Evolutionary conservation across 2,797 vertebrate species (phyloP), one percentile per base, ranked within the genome.

Genomic region (Mormyrops attenuatus): DNA sequence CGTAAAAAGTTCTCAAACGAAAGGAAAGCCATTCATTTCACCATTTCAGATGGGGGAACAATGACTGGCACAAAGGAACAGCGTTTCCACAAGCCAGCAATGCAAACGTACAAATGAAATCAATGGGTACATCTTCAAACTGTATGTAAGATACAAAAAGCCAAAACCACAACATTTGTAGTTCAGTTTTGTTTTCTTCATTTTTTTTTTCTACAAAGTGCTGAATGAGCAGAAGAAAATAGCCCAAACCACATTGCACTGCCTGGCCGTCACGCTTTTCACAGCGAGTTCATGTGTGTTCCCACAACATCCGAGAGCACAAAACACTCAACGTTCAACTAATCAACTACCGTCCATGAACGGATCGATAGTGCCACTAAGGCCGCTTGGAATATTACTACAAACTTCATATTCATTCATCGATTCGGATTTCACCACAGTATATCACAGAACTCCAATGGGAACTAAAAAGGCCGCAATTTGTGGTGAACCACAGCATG

Each of bases 371-470:
- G 94, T 93, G 93, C 94, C 95, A 95, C 95, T 80, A 92, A 91
- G 95, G 97, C 97, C 96, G 93, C 92, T 89, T 91, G 97, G 97
- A 97, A 98, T 97, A 98, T 97, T 97, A 98, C 96, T 95, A 95
- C 97, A 97, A 98, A 98, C 96, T 98, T 98, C 97, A 98, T 98
- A 98, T 98, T 98, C 97, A 98, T 96, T 96, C 97, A 99, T 99
- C 97, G 98, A 99, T 99, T 98, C 97, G 95, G 95, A 98, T 97
- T 97, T 98, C 96, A 96, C 95, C 96, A 97, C 97, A 98, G 96
- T 99, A 97, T 98, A 98, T 98, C 98, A 99, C 94, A 96, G 96
- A 97, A 97, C 96, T 97, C 98, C 98, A 97, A 98, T 96, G 97
- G 97, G 98, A 98, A 95, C 94, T 94, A 95, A 97, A 97, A 97